These are phyloP conservation scores for Leptopilina myrica DNA, from an alignment of 2,888 invertebrate genomes.

Conservation along the genomic window DNA sequence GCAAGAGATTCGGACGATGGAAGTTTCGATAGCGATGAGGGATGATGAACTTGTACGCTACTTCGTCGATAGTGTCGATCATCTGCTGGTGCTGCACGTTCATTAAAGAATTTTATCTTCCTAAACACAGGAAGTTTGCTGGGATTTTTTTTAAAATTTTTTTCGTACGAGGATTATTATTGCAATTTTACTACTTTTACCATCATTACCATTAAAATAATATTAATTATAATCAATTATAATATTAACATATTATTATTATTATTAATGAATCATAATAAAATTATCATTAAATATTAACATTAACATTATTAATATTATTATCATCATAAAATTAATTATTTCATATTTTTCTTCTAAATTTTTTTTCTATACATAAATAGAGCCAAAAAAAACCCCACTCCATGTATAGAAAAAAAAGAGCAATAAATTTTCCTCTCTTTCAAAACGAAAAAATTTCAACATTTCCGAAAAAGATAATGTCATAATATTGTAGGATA, in stretches of 20 bases:
- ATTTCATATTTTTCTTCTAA: neutral
- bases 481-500: neutral
- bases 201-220: no score
- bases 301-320: no score
- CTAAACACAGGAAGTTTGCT: slow-evolving; percentile 43
- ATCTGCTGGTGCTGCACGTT: slow-evolving; percentile 70
- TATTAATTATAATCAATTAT: no score
- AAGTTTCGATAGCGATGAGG: slow-evolving; percentile 70
- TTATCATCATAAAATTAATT: neutral
- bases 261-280: no score
- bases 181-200: neutral
- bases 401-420: no score
- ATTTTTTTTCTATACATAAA: neutral
- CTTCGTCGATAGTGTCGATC: slow-evolving; percentile 70
- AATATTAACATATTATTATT: no score
- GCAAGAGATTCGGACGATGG: slow-evolving; percentile 74
- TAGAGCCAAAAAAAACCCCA: neutral
- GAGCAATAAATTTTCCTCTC: no score
- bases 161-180: slow-evolving; percentile 34
- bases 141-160: slow-evolving; percentile 36
- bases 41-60: slow-evolving; percentile 68
- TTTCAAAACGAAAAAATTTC: neutral
- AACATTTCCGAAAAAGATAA: neutral
- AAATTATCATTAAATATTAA: no score
- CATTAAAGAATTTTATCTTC: slow-evolving; percentile 51